Evolutionary conservation across 2,797 vertebrate species (phyloP), one percentile per base, ranked within the genome.

Genomic region (Manis crassicaudata): DNA sequence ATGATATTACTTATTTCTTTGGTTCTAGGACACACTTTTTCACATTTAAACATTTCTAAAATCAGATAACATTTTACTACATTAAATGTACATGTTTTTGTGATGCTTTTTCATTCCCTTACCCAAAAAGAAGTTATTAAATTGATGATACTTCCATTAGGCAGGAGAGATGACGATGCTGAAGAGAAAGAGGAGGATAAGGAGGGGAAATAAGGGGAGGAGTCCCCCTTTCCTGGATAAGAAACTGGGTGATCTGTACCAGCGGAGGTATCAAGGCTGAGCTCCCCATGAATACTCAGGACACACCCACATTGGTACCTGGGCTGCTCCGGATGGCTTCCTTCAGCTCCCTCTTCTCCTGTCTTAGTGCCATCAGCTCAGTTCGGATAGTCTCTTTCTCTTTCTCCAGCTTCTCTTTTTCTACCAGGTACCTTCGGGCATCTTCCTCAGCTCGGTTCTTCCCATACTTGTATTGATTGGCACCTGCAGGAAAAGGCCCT

Each of bases 361-460:
- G 99, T 54, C 99, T 98, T 79, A 99, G 98, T 23, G 98, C 46
- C 94, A 99, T 77, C 95, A 99, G 98, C 50, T 98, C 98, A 0
- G 98, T 98, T 96, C 99, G 99, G 94, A 99, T 99, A 0, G 96
- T 98, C 11, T 99, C 99, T 90, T 99, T 99, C 98, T 99, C 99
- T 94, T 99, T 99, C 98, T 99, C 99, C 96, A 99, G 98, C 96
- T 99, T 99, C 97, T 99, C 99, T 94, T 99, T 99, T 97, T 99
- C 99, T 0, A 97, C 98, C 95, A 99, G 98, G 98, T 99, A 99
- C 0, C 98, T 98, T 67, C 99, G 98, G 88, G 99, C 99, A 0
- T 99, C 99, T 96, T 99, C 99, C 97, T 99, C 99, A 0, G 99
- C 99, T 56, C 99, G 98, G 5, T 99, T 99, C 98, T 99, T 99